Base-by-base conservation (phyloP, 2,888 invertebrate species). In the Boloria selene region DNA sequence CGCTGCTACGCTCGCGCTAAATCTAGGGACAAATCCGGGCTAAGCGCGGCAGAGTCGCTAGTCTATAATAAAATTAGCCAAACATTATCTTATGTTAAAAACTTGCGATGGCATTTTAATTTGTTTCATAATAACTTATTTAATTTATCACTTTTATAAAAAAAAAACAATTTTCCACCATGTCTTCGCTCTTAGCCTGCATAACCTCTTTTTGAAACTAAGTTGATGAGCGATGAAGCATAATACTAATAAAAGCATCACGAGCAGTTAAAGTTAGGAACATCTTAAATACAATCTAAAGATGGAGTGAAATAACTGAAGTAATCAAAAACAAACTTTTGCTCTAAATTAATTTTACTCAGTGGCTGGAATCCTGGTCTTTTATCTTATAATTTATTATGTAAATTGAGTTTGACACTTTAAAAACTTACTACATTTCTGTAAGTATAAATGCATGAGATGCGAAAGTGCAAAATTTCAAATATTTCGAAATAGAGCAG, bases 311-410 rank as follows among this genome's bases (percentile, higher is more conserved):
- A 67, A 59, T 50, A 56, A 59, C 47, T 49, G 56, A 65, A 69
- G 64, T 70, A 65, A 72, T 72, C 72, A 65, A 69, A 72, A 65
- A 64, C 59, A 66, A 70, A 69, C 58, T 69, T 72, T 67, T 17
- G 49, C 42, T 26, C 47, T 63, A 49, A 70, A 70, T 70, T 67
- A 68, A 65, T 72, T 71, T 63, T 53, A 64, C 67, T 68, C 53
- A 45, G 59, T 38, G 22, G 18, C 31, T 18, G 18, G n/a, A 51
- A 13, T 47, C 45, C 10, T 56, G 63, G 56, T 56, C 42, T 64
- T 47, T 64, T 38, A 22, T 22, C 22, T 22, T 22, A 49, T 60
- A 58, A 59, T 64, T 53, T 59, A 49, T 59, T 52, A 52, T 38
- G 38, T 10, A 53, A 53, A 53, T 16, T 13, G 22, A 49, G 49